These are phyloP conservation scores for Acanthochromis polyacanthus DNA, from an alignment of 2,113 vertebrate species.

Conservation along the genomic window DNA sequence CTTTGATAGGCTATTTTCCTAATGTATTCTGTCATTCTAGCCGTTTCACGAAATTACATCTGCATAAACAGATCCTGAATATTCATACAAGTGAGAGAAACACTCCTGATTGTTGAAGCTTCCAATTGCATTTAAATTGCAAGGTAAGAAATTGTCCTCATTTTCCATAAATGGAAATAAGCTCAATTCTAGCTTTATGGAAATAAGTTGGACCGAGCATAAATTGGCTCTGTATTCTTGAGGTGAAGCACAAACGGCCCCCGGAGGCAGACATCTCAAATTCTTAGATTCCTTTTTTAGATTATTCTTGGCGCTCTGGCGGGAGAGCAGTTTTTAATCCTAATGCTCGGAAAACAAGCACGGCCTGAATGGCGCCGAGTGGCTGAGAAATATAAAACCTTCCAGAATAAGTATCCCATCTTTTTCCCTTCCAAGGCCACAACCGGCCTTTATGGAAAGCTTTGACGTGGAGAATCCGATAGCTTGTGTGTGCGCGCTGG, in stretches of 20 bases:
- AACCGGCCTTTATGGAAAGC: constrained; percentile 25
- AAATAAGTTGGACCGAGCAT: constrained; percentile 41
- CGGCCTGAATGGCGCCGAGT: constrained; percentile 37
- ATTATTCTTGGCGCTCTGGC: constrained; percentile 50
- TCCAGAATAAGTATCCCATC: constrained; percentile 21
- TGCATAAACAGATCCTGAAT: constrained; percentile 61
- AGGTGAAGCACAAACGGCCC: constrained; percentile 49
- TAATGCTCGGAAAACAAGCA: constrained; percentile 46
- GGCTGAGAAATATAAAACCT: constrained; percentile 57
- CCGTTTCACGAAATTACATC: constrained; percentile 43
- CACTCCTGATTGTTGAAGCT: constrained; percentile 26
- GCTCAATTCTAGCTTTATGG: constrained; percentile 28
- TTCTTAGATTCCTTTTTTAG: constrained; percentile 54
- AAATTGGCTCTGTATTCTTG: constrained; percentile 54
- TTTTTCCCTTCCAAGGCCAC: constrained; percentile 19
- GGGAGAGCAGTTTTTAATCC: constrained; percentile 55
- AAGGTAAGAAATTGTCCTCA: constrained; percentile 42
- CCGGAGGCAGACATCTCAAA: constrained; percentile 38
- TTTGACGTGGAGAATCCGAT: constrained; percentile 21
- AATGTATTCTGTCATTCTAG: constrained; percentile 55
- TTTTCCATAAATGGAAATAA: constrained; percentile 40
- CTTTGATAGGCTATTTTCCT: constrained; percentile 61
- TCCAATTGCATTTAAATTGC: constrained; percentile 24
- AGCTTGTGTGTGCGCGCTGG: neutral
- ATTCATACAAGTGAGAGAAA: constrained; percentile 49